Evolutionary conservation across 30 jellyfish, hydroid and myxozoan species (phyloP), one percentile per base, ranked within the genome.

Genomic region (Mastigias papua): DNA sequence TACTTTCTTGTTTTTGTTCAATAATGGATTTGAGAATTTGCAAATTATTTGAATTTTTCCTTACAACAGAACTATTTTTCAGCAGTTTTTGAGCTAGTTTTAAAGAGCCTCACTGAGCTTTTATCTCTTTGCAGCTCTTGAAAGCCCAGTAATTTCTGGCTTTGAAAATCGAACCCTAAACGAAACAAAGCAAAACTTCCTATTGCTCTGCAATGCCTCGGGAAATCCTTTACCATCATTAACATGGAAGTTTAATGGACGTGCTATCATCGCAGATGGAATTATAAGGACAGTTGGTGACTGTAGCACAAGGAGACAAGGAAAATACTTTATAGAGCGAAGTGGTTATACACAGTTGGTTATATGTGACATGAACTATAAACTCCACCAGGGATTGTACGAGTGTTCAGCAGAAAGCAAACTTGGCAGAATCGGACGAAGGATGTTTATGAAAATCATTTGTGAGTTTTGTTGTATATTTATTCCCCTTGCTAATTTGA

Each of bases 191-290:
- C 57, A 33, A 15, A 71, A 54, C 20, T 85, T 82, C 57, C 13
- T 66, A 16, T 0, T 93, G 11, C 31, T 63, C 19, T 93, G 98
- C 71, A 80, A 82, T 78, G 97, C 85, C 0, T 13, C 94, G 19
- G 98, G 98, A 29, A 82, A 87, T 69, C 98, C 98, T 1, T 48
- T 89, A 29, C 98, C 98, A 17, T 46, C 21, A n/a, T 30, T 93
- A 5, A 28, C 86, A 3, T 87, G 97, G 97, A 88, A 71, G 30
- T 80, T 75, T 34, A 49, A 69, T 30, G 89, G 91, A 2, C 49
- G 20, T 16, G 4, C 68, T 2, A 20, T 93, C 20, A 37, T 4
- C 19, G 64, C 26, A 22, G 66, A 20, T 8, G 76, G 64, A 16
- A 51, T 50, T 35, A 26, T 92, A 29, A 34, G 20, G 0, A 54